Conservation (phyloP, 1,140 invertebrate genomes). For the Drosophila arizonae region DNA sequence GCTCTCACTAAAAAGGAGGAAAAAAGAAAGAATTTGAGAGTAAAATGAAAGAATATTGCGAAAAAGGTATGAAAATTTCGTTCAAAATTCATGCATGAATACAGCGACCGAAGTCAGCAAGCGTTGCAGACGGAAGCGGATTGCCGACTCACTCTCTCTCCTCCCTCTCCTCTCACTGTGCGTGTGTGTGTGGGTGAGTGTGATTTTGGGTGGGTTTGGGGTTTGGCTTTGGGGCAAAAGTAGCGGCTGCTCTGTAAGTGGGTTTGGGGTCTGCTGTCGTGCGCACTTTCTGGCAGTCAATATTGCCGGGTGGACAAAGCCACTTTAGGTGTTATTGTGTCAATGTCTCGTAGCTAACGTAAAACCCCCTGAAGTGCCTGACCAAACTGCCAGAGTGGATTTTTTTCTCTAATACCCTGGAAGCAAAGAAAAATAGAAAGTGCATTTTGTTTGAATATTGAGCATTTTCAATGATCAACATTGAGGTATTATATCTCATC, state of each 20-base stretch:
- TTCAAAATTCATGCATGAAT: conserved; percentile 79
- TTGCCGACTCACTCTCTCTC: conserved; percentile 28
- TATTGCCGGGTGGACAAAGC: conserved; percentile 77
- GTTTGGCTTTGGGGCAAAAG: not conserved
- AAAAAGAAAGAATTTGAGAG: conserved; percentile 19
- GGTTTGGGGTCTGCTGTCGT: conserved; percentile 58
- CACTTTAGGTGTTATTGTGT: conserved; percentile 81
- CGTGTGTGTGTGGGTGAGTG: not conserved
- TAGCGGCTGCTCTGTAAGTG: conserved; percentile 24
- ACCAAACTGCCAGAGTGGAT: conserved; percentile 49
- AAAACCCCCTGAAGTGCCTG: conserved; percentile 40
- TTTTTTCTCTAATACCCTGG: conserved; percentile 27
- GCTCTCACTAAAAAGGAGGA: conserved; percentile 12
- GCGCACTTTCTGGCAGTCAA: conserved; percentile 77
- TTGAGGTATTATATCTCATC: too few species aligned
- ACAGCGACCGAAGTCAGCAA: conserved; percentile 50
- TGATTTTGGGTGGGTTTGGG: not conserved
- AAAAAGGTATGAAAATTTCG: conserved; percentile 75
- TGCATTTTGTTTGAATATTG: not conserved
- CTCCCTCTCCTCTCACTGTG: not conserved
- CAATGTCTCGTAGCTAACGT: conserved; percentile 59
- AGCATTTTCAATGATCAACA: not conserved
- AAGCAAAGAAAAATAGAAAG: not conserved
- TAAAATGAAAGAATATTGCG: conserved; percentile 63
- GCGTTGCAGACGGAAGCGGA: conserved; percentile 40